phyloP scores from a whole-genome alignment of 2,113 vertebrate species.

The Osmerus mordax region DNA sequence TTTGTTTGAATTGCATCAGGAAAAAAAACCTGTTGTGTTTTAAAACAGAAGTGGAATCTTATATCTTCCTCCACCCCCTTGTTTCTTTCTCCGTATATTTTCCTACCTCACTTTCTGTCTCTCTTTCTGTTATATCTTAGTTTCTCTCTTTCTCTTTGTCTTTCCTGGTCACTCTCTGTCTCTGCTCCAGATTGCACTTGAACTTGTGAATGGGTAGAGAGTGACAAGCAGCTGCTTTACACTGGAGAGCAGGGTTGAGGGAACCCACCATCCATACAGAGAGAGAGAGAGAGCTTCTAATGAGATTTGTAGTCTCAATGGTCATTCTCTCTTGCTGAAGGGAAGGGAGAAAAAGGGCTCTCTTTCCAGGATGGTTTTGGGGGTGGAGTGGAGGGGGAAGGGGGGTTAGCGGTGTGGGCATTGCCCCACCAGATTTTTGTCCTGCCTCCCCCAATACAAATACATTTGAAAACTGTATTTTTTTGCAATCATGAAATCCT shows the following conservation, averaged over 20 bases:
- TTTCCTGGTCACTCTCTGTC: constrained; percentile 14
- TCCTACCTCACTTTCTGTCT: background rate
- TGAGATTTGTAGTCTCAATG: constrained; percentile 75
- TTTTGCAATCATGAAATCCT: too few species aligned
- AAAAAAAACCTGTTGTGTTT: background rate
- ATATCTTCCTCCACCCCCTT: background rate
- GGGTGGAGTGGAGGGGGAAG: too few species aligned
- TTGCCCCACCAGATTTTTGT: too few species aligned
- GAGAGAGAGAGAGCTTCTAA: constrained; percentile 46
- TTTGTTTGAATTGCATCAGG: background rate
- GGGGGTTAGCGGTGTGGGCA: too few species aligned
- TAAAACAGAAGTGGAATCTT: background rate
- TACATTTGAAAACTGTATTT: too few species aligned
- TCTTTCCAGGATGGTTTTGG: too few species aligned
- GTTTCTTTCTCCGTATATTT: background rate
- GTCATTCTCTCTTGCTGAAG: constrained; percentile 69
- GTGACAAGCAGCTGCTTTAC: constrained; percentile 65
- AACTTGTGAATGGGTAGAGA: constrained; percentile 69
- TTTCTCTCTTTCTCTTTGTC: constrained; percentile 53
- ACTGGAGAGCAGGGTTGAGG: constrained; percentile 36
- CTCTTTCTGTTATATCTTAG: background rate
- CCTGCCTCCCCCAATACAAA: too few species aligned
- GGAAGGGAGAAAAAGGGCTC: constrained; percentile 68
- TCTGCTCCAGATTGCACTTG: constrained; percentile 67
- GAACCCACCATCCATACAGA: constrained; percentile 10